Evolutionary conservation across 2,113 vertebrate genomes (phyloP), one percentile per base, ranked within the genome.

Genomic region (Saguinus midas): DNA sequence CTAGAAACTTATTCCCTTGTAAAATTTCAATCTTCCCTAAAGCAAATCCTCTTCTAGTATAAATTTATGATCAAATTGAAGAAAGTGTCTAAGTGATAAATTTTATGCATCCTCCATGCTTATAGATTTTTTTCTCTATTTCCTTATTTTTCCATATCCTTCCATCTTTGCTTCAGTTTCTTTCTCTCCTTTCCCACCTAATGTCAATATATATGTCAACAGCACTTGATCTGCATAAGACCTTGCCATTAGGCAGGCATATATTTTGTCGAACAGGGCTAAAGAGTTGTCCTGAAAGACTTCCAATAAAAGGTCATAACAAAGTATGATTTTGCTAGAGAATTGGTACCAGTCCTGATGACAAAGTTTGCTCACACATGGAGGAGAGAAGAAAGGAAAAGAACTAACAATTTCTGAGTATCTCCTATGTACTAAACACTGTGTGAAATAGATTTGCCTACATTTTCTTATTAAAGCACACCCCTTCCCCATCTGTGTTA

Each of bases 11-110:
- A 27, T 35, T 70, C 6, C 48, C 35, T 95, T 93, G 29, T 29
- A 95, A 89, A 90, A 83, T 95, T 97, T 89, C 75, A 89, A 0
- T 78, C 50, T 93, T 93, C 25, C 27, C 45, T 16, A 91, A 66
- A 91, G 48, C 29, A 93, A 76, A 94, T 84, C 29, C 35, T 94
- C 37, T 73, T 94, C 78, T 48, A 93, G 13, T 43, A 83, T 91
- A 83, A 73, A 91, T 83, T 96, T 94, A 93, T 84, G 68, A 82
- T 64, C 0, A 12, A 83, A 90, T 32, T 93, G 87, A 90, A 87
- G 72, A 68, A 96, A 95, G 45, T 43, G 52, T 57, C 35, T 64
- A 29, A 45, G 27, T 85, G 64, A 81, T 72, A 48, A 64, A 76
- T 95, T 66, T 50, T 55, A 70, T 35, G 3, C 4, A 45, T 6